Base-by-base conservation (phyloP, 2,888 invertebrate species). In the Drosophila eohydei region DNA sequence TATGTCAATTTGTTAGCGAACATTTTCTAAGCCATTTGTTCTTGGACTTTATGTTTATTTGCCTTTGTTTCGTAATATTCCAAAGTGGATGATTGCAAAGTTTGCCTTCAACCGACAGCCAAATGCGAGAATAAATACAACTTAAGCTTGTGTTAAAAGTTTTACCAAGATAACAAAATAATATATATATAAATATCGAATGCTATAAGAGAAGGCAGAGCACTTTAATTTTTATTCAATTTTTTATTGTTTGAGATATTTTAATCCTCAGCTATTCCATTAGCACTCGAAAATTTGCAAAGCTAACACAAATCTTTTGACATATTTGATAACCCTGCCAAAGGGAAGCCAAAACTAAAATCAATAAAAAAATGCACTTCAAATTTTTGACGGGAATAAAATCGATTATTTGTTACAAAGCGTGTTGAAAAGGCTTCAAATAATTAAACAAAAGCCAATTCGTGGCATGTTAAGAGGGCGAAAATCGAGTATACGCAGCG, bases 21-120 rank as follows among this genome's bases (percentile, higher is more conserved):
- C 74, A 84, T 86, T 84, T 84, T 84, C 86, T 80, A 82, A 83
- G 86, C 84, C 84, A 86, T 84, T 84, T 86, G 71, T 73, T 74
- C 67, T 71, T 58, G 80, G 76, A 83, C 76, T 85, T 86, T 78
- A 81, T 84, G 79, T 72, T 72, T 76, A 76, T 70, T 71, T 68
- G 46, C 55, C 55, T 55, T 58, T 61, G 65, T 54, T 55, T 57
- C 16, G 71, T 41, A 71, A 58, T 75, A 70, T 71, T 58, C 68
- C 78, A 68, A 71, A 83, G 82, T 84, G 82, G 79, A 67, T 82
- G 84, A 73, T 78, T 63, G 58, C 55, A 66, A 64, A 81, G 68
- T 68, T 67, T 51, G 65, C 62, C 70, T 51, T 58, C 57, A 63
- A n/a, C 28, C 28, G 28, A n/a, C 28, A 2, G 36, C 32, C 51